Conservation (phyloP, 2,113 vertebrate genomes). For the Saccopteryx bilineata region DNA sequence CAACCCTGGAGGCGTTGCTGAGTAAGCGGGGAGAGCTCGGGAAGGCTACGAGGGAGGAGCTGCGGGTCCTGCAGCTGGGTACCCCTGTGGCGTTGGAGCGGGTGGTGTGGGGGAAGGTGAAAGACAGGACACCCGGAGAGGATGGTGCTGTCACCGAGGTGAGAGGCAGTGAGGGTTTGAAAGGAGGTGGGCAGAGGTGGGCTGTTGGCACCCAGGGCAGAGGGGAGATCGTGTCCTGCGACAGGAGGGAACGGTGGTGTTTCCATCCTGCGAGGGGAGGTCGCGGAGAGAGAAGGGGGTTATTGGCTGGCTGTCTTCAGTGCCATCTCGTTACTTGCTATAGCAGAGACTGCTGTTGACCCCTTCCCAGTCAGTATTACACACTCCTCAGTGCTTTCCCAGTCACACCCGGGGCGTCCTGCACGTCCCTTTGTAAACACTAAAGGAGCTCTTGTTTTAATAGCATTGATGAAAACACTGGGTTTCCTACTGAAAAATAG, state of each 20-base stretch:
- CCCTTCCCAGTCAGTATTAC: neutral
- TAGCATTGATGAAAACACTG: neutral
- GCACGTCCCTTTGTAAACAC: neutral
- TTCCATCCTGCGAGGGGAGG: neutral
- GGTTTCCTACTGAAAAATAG: neutral
- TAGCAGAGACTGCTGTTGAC: neutral
- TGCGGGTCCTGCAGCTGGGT: too few relatives aligned
- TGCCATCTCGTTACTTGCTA: neutral
- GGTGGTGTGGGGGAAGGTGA: neutral
- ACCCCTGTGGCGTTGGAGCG: accelerated
- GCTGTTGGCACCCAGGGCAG: neutral
- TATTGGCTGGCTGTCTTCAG: neutral
- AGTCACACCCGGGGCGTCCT: neutral
- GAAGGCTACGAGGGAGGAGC: neutral
- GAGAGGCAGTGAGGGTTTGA: neutral
- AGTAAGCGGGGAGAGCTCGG: neutral
- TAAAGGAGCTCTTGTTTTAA: neutral
- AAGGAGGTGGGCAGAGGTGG: neutral
- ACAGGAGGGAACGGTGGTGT: neutral
- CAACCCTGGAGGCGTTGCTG: neutral
- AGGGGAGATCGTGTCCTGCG: too few relatives aligned
- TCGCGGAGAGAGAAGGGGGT: neutral
- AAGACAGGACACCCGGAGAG: neutral
- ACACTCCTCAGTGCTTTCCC: neutral
- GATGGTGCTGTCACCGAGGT: neutral